Evolutionary conservation across 2,797 vertebrate species (phyloP), one percentile per base, ranked within the genome.

Genomic region (Channallabes apus): DNA sequence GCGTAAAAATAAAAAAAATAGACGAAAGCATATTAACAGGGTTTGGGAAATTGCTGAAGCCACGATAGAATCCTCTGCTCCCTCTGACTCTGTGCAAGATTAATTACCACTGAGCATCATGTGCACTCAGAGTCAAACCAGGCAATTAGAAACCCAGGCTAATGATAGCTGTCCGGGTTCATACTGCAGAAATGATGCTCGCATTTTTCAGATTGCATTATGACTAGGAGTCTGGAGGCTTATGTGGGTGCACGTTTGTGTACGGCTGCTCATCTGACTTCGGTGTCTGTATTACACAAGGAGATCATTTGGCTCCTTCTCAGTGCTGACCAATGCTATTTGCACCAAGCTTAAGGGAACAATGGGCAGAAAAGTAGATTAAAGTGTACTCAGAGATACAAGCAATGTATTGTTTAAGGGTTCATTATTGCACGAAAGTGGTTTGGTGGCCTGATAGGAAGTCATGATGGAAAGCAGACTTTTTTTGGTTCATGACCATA

Each of bases 61-160:
- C 62, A 79, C 84, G 88, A 86, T 88, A 68, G 83, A 86, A 90
- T 88, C 71, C 69, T 82, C 81, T 73, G 79, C 86, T 90, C 85
- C 83, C 72, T 84, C 67, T 83, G 86, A 83, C 87, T 71, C 35
- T 75, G 87, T 87, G 72, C 87, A 84, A 87, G 86, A 88, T 90
- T 88, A 86, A 91, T 88, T 89, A 88, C 84, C 72, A 78, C 73
- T 27, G 54, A 87, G 77, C 86, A 80, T 88, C 88, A 85, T 85
- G 86, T 81, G 82, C 83, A 86, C 77, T 87, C 85, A 64, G 80
- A 83, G 84, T 85, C 85, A 86, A 87, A 82, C 87, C 87, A 88
- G 83, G 72, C 85, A 88, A 88, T 91, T 89, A 89, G 78, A 82
- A 85, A 82, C 62, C 82, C 75, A 56, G 82, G 82, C 84, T 90